Conservation (phyloP, 2,797 vertebrate genomes). For the Oreonectes daqikongensis region DNA sequence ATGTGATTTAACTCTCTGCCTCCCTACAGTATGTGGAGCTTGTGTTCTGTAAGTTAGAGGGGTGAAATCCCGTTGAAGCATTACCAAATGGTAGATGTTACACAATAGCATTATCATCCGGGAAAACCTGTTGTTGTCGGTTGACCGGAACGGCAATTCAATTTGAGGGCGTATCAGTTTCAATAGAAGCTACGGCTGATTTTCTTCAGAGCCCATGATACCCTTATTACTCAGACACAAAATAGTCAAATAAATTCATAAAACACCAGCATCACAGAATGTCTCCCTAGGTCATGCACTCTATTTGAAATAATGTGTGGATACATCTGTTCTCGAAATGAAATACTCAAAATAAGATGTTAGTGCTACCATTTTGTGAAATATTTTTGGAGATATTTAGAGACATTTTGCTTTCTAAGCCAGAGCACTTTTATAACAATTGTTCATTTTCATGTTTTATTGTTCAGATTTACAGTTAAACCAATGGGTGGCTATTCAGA, state of each 20-base stretch:
- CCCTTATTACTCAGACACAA: neutral
- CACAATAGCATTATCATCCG: neutral
- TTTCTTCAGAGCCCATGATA: neutral
- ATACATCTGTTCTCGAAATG: neutral
- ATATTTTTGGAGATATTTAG: neutral
- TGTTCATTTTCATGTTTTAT: neutral
- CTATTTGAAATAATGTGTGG: neutral
- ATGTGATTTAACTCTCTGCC: conserved; percentile 14
- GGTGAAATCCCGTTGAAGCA: conserved; percentile 8
- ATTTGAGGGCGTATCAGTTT: neutral
- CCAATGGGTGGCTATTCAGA: neutral
- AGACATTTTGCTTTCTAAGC: neutral
- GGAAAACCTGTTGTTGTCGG: neutral
- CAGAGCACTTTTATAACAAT: neutral
- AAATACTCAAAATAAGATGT: neutral
- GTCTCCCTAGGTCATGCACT: neutral
- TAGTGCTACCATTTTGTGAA: neutral
- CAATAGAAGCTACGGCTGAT: neutral
- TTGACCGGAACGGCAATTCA: neutral
- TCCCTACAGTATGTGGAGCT: conserved; percentile 3
- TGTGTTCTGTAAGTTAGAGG: conserved; percentile 1
- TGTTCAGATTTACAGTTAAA: neutral
- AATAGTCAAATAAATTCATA: neutral
- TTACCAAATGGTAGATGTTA: neutral
- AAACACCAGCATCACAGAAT: neutral